Percentiles rank a stretch among this genome's conserved stretches.
Conservation (phyloP, 1,140 invertebrate genomes). For the Eriocheir sinensis region DNA sequence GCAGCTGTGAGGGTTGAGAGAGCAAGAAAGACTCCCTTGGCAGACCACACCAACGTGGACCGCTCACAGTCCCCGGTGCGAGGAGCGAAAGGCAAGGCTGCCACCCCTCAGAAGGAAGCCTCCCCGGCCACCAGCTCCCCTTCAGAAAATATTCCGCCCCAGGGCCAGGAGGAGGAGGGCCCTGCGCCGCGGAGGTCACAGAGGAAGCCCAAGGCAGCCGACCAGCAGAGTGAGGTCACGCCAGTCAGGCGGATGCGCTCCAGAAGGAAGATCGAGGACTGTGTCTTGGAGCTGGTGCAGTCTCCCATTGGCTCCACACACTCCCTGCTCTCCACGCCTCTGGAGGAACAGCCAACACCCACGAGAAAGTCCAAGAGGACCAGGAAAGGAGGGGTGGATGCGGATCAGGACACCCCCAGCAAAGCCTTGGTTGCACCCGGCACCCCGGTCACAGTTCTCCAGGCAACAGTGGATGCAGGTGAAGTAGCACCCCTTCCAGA, state of each 20-base stretch:
- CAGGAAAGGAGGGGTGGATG: neutral
- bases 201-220: constrained; percentile 26
- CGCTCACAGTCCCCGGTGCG: constrained; percentile 7
- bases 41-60: constrained; percentile 63
- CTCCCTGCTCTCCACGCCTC: neutral
- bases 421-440: neutral
- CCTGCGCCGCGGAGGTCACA: constrained; percentile 51
- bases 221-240: neutral
- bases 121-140: constrained; percentile 39
- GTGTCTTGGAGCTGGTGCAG: constrained; percentile 41
- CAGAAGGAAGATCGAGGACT: neutral
- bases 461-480: neutral
- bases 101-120: constrained; percentile 30
- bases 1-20: neutral
- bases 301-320: neutral
- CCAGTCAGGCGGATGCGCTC: neutral
- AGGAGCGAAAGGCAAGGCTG: neutral
- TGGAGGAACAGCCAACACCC: neutral
- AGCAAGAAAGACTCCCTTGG: constrained; percentile 51
- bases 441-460: neutral
- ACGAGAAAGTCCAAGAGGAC: neutral
- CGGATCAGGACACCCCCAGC: neutral
- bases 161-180: neutral
- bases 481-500: neutral
- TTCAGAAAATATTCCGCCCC: constrained; percentile 68